Evolutionary conservation across 2,113 vertebrate genomes (phyloP).

Genomic region (Monarcha castaneiventris): DNA sequence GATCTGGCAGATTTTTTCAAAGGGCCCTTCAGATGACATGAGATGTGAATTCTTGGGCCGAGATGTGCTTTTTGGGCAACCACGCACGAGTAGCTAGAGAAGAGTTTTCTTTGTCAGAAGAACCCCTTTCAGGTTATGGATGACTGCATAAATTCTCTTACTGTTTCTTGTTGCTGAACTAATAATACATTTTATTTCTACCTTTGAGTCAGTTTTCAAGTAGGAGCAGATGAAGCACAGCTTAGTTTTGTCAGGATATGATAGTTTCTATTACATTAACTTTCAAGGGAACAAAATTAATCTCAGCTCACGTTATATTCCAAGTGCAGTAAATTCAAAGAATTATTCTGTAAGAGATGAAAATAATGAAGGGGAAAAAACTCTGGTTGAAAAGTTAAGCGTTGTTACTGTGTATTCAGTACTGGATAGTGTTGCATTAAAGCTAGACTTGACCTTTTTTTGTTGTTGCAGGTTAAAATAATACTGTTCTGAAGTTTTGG

Average conservation of each 20-base stretch:
- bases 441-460: background rate
- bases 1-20: background rate
- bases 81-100: background rate
- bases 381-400: background rate
- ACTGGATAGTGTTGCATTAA: background rate
- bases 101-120: slow-evolving; percentile 8
- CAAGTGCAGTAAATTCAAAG: background rate
- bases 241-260: slow-evolving; percentile 34
- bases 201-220: slow-evolving; percentile 15
- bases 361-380: background rate
- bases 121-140: background rate
- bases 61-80: background rate
- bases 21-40: background rate
- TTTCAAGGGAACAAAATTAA: slow-evolving; percentile 24
- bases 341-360: background rate
- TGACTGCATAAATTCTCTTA: slow-evolving; percentile 6
- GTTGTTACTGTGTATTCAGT: background rate
- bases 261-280: slow-evolving; percentile 27
- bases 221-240: slow-evolving; percentile 13
- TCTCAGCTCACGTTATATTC: background rate
- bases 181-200: slow-evolving; percentile 38
- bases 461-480: background rate
- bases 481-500: background rate
- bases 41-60: background rate
- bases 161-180: slow-evolving; percentile 9